Evolutionary conservation across 2,113 vertebrate species (phyloP), one percentile per base, ranked within the genome.

Genomic region (Speoplatyrhinus poulsoni): DNA sequence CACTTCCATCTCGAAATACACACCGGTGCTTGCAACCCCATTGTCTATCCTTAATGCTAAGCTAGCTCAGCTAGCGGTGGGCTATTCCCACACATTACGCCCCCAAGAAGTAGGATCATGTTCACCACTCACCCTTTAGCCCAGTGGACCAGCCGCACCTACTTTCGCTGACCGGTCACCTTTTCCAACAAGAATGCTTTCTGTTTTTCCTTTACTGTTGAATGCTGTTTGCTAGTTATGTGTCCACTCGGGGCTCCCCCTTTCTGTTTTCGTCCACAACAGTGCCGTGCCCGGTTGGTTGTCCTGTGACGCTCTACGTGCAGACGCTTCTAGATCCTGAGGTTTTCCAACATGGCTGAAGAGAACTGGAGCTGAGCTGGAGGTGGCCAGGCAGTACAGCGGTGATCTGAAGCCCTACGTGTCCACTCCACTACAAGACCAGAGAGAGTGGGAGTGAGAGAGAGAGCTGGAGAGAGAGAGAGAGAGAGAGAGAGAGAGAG

Each of bases 31-130:
- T 75, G 70, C 70, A 63, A 56, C 78, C 85, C 88, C 69, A 90
- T 90, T 89, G 89, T 90, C 85, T 52, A 59, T 78, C 84, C 81
- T 85, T 83, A 84, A 86, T 86, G 89, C 87, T 89, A 89, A 86
- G 89, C 86, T 90, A 90, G 32, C 71, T 56, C 65, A 3, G 87
- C 87, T 90, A 90, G 73, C 82, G 59, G 79, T 76, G 72, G 81
- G 71, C 72, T 82, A 70, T 87, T 82, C 80, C 86, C 82, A 83
- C 76, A 71, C 73, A 89, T 67, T 85, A 79, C 70, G 48, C 79
- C 67, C 73, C 73, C 60, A 41, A 59, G 16, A 41, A 59, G 16
- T 46, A 36, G 19, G 57, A 59, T 33, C 57, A 52, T n/a, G 76
- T 85, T 86, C 83, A 66, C 85, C 80, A 87, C 89, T 88, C 86